These are phyloP conservation scores for Pristis pectinata DNA, from an alignment of 2,797 vertebrate species.

Conservation along the genomic window DNA sequence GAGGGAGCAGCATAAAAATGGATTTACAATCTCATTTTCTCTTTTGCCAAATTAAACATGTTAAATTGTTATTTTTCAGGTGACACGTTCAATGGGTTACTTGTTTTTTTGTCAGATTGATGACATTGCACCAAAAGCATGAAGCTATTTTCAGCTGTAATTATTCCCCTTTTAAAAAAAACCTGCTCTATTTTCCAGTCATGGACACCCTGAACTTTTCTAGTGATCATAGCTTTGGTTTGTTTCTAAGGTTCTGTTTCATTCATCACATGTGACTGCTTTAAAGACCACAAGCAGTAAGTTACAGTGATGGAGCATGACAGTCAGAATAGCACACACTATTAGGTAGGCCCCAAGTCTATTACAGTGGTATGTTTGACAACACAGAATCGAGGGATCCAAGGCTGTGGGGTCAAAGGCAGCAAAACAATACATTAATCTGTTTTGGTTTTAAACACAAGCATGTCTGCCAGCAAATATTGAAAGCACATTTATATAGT, in stretches of 20 bases:
- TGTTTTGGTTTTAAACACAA: conserved; percentile 62
- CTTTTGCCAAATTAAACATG: conserved; percentile 47
- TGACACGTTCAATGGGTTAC: conserved; percentile 37
- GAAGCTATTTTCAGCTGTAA: conserved; percentile 33
- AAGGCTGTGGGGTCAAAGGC: conserved; percentile 77
- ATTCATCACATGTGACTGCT: conserved; percentile 54
- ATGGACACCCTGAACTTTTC: conserved; percentile 34
- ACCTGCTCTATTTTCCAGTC: conserved; percentile 31
- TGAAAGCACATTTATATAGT: conserved; percentile 52
- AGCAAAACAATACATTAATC: conserved; percentile 80
- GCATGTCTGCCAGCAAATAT: conserved; percentile 53
- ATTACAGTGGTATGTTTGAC: conserved; percentile 71
- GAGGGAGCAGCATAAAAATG: neutral
- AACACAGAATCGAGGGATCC: conserved; percentile 73
- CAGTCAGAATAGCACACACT: conserved; percentile 75
- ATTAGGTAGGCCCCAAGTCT: conserved; percentile 75
- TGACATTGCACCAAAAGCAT: conserved; percentile 15
- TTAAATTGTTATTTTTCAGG: conserved; percentile 46
- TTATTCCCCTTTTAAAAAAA: conserved; percentile 27
- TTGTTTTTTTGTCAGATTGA: conserved; percentile 24
- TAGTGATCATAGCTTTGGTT: conserved; percentile 24
- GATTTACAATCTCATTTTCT: conserved; percentile 17
- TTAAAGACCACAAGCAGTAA: conserved; percentile 70
- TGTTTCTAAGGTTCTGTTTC: conserved; percentile 33
- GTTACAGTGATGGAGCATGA: conserved; percentile 79